Evolutionary conservation across 2,797 vertebrate genomes (phyloP), one percentile per base, ranked within the genome.

Genomic region (Lutjanus argentimaculatus): DNA sequence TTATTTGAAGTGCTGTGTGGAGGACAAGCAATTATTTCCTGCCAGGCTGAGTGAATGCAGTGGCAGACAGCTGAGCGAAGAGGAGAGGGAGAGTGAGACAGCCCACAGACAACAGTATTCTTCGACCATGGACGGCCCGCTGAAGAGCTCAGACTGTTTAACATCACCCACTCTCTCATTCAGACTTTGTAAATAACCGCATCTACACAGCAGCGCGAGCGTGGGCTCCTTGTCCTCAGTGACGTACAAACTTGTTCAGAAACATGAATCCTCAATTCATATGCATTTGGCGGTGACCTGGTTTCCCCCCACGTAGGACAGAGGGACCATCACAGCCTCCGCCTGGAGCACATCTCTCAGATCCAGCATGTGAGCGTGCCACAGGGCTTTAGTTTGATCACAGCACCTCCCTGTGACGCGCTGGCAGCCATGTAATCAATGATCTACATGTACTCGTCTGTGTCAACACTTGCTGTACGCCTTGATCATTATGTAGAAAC

Each of bases 1-100:
- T 93, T 89, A 94, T 89, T 92, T 94, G 79, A 91, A 95, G 94
- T 90, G 92, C 75, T 75, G 85, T 73, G 81, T 85, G 80, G 89
- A 93, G 89, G 91, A 92, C 88, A 88, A 88, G 87, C 89, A 91
- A 93, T 93, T 93, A 95, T 93, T 93, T 92, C 86, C 90, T 84
- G 89, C 85, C 87, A 81, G 80, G 68, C 89, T 85, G 85, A 87
- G 79, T 80, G 85, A 89, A 89, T 82, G 90, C 86, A 76, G 67
- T 19, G 51, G 83, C 85, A 85, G 82, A 89, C 87, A 83, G 88
- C 82, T 77, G 85, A 88, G 80, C 21, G 45, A 56, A 85, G 62
- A 75, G 70, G 55, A 61, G 72, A 40, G 58, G 43, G 69, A 71
- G 71, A 46, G 63, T 4, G 76, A 77, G 74, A 58, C 19, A 51